Base-by-base conservation (phyloP, 2,113 vertebrate genomes). In the Puffinus mauretanicus region DNA sequence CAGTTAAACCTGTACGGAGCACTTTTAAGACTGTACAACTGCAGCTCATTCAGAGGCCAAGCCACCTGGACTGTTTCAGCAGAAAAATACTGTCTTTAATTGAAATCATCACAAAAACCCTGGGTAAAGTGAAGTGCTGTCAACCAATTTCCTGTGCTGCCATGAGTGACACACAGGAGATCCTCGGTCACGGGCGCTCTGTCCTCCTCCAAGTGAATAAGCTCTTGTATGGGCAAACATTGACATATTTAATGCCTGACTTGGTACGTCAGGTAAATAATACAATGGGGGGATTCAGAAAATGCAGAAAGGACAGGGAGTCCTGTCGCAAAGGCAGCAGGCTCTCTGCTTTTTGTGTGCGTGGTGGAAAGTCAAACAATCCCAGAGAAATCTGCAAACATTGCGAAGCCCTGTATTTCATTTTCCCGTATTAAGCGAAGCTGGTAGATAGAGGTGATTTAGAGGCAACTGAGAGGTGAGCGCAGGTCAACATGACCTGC, bases 281-380 rank as follows among this genome's bases (percentile, higher is more conserved):
- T 19, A 8, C 25, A 16, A 14, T 1, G 5, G 16, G 16, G 44
- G 30, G 51, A 5, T 12, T 36, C 75, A 49, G 83, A 54, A 46
- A 36, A 16, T 1, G 47, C 75, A 17, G 47, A 38, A 44, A 46
- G 84, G 77, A 42, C 66, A 16, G 75, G 29, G 14, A 40, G 42
- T 17, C 46, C 36, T 76, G 51, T 46, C 0, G 2, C 10, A 14
- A 12, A 5, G 69, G 38, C 85, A 40, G 73, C 73, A 73, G n/a
- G 1, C 36, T 36, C 18, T 81, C 86, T 40, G 32, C 76, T 86
- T 44, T 38, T 5, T 64, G 62, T 3, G n/a, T 2, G 7, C 0
- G 1, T 54, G 64, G 54, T 83, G 96, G 96, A 97, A 97, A 97
- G 86, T 73, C 91, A 97, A 97, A 97, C 89, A 97, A 18, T 1